Evolutionary conservation across 2,797 vertebrate genomes (phyloP).

Genomic region (Acanthopagrus latus): DNA sequence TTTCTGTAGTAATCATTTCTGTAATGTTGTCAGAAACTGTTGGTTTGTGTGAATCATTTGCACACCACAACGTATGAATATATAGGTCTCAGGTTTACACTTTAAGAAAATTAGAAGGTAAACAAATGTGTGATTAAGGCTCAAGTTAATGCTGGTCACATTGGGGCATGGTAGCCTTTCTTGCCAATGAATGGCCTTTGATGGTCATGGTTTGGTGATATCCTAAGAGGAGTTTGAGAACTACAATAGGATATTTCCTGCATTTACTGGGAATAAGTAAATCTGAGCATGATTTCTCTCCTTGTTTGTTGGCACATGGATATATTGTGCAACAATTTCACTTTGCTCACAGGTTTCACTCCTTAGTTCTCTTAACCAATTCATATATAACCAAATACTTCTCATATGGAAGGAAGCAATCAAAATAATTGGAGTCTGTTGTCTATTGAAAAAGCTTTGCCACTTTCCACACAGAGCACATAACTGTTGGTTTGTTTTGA

Average conservation of each 20-base stretch:
- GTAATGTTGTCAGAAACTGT: too few species aligned
- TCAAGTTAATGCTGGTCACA: slow-evolving; percentile 7
- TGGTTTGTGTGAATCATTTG: too few species aligned
- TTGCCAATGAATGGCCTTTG: not conserved
- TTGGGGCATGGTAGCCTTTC: not conserved
- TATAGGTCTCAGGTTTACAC: too few species aligned
- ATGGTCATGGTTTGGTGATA: not conserved
- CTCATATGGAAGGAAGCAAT: not conserved
- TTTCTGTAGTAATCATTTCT: too few species aligned
- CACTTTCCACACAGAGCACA: slow-evolving; percentile 3
- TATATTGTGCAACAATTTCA: too few species aligned
- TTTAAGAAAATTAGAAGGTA: slow-evolving; percentile 36
- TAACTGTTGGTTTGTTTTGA: slow-evolving; percentile 2
- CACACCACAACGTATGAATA: too few species aligned
- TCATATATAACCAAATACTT: not conserved
- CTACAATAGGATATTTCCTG: too few species aligned
- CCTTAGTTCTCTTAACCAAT: not conserved
- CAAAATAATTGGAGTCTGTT: not conserved
- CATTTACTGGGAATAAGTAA: not conserved
- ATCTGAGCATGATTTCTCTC: not conserved
- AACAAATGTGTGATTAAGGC: slow-evolving; percentile 23
- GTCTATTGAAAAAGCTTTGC: not conserved
- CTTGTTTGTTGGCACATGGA: not conserved
- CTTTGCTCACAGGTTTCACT: not conserved
- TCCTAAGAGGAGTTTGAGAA: not conserved